A percentile compares a stretch with the other conserved stretches of the same genome.
Evolutionary conservation across 2,797 vertebrate genomes (phyloP).

Genomic region (Epinephelus malabaricus): DNA sequence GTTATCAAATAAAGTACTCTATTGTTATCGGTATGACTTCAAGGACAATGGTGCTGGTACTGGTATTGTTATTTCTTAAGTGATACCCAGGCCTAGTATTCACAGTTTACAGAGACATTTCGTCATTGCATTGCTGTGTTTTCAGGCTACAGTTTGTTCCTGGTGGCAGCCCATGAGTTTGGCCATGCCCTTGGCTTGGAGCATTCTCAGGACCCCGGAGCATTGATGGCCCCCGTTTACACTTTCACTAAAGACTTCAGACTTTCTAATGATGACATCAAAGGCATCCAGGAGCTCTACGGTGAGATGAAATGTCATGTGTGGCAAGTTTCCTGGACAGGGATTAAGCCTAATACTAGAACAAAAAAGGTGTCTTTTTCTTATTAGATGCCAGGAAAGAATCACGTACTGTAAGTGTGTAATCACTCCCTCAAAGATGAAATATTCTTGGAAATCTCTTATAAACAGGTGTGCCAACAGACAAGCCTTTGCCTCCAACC

Average conservation of each 20-base stretch:
- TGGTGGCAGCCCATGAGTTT: slow-evolving; percentile 99
- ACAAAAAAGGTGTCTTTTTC: slow-evolving; percentile 4
- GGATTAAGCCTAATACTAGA: slow-evolving; percentile 2
- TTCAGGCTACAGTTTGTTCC: slow-evolving; percentile 97
- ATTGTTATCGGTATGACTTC: too few species aligned
- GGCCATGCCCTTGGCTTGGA: slow-evolving; percentile 97
- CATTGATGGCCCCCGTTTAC: slow-evolving; percentile 97
- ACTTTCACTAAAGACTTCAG: slow-evolving; percentile 95
- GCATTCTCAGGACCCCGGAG: slow-evolving; percentile 96
- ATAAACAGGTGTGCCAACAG: slow-evolving; percentile 85
- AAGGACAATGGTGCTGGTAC: too few species aligned
- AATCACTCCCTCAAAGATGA: slow-evolving; percentile 2
- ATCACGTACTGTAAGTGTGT: not conserved
- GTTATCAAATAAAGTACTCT: too few species aligned
- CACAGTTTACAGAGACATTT: not conserved
- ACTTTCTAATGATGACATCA: slow-evolving; percentile 94
- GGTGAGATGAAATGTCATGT: slow-evolving; percentile 82
- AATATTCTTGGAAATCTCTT: slow-evolving; percentile 28
- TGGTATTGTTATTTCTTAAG: too few species aligned
- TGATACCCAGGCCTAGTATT: not conserved
- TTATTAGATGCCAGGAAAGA: not conserved
- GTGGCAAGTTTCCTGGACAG: not conserved
- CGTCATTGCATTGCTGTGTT: not conserved
- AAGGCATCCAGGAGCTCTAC: slow-evolving; percentile 96
- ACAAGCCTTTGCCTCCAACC: slow-evolving; percentile 89